Evolutionary conservation across 2,888 invertebrate species (phyloP).

Genomic region (Philopedon plagiatum): DNA sequence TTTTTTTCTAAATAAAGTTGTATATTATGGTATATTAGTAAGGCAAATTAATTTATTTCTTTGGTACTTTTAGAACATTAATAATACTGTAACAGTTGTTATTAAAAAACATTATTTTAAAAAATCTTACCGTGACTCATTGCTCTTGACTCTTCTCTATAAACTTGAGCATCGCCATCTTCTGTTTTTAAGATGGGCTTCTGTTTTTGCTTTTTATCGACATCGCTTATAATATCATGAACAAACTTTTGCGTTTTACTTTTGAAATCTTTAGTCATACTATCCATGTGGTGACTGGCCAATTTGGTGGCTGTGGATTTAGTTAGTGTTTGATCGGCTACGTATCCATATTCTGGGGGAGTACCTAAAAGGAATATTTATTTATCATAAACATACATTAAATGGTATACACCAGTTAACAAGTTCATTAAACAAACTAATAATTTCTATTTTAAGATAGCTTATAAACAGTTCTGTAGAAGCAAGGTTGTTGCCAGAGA

Average conservation of each 20-base stretch:
- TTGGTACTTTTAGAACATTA: too few species aligned
- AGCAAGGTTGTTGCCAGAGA: neutral
- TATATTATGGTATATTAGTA: too few species aligned
- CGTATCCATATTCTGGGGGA: constrained; percentile 74
- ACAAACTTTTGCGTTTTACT: constrained; percentile 79
- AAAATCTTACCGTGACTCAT: constrained; percentile 78
- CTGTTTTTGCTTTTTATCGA: constrained; percentile 65
- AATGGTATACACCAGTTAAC: too few species aligned
- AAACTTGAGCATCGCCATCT: constrained; percentile 76
- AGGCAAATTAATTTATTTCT: too few species aligned
- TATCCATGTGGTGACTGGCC: constrained; percentile 76
- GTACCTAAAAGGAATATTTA: constrained; percentile 65
- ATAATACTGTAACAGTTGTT: too few species aligned
- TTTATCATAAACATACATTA: too few species aligned
- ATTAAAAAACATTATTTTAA: constrained; percentile 42
- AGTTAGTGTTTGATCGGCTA: constrained; percentile 66
- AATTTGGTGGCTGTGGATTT: constrained; percentile 69
- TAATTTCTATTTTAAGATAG: too few species aligned
- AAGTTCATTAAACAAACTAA: too few species aligned
- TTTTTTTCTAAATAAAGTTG: too few species aligned
- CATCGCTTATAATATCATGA: constrained; percentile 76
- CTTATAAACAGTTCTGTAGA: too few species aligned
- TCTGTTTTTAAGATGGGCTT: constrained; percentile 70
- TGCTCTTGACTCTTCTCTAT: constrained; percentile 79
- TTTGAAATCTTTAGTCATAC: constrained; percentile 78